Percentiles rank a stretch among this genome's conserved stretches.
Evolutionary conservation across 2,888 invertebrate species (phyloP).

Genomic region (Amiota mariae): DNA sequence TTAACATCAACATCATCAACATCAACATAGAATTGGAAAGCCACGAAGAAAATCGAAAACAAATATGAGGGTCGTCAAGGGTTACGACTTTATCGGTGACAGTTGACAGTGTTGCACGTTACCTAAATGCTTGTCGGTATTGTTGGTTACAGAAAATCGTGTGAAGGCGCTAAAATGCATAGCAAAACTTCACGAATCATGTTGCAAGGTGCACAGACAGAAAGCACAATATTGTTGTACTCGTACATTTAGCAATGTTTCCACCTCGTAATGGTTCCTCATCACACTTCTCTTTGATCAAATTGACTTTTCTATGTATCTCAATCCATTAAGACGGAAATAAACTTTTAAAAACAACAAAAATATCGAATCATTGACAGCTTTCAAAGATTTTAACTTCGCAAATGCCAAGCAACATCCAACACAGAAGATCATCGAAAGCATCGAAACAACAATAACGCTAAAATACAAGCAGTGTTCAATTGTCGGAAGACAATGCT

Average conservation of each 20-base stretch:
- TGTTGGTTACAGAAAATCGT: constrained; percentile 13
- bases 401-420: constrained; percentile 40
- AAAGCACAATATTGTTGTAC: not conserved
- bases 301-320: constrained; percentile 3
- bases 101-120: constrained; percentile 24
- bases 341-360: constrained; percentile 8
- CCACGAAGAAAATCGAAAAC: constrained; percentile 41
- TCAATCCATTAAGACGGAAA: constrained; percentile 30
- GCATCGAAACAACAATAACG: constrained; percentile 33
- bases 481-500: too few relatives aligned
- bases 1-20: constrained; percentile 3
- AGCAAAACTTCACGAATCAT: constrained; percentile 26
- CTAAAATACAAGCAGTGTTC: not conserved
- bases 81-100: constrained; percentile 28
- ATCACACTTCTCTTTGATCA: constrained; percentile 10
- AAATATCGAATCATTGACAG: constrained; percentile 30
- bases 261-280: not conserved
- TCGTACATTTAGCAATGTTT: not conserved
- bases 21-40: constrained; percentile 22
- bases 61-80: constrained; percentile 54
- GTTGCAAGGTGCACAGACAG: constrained; percentile 39
- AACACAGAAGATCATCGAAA: constrained; percentile 33
- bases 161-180: constrained; percentile 49
- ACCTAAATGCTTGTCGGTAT: constrained; percentile 2
- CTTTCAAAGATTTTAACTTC: constrained; percentile 22